These are phyloP conservation scores for Pyrrhosoma nymphula DNA, from an alignment of 2,888 invertebrate genomes.

Conservation along the genomic window DNA sequence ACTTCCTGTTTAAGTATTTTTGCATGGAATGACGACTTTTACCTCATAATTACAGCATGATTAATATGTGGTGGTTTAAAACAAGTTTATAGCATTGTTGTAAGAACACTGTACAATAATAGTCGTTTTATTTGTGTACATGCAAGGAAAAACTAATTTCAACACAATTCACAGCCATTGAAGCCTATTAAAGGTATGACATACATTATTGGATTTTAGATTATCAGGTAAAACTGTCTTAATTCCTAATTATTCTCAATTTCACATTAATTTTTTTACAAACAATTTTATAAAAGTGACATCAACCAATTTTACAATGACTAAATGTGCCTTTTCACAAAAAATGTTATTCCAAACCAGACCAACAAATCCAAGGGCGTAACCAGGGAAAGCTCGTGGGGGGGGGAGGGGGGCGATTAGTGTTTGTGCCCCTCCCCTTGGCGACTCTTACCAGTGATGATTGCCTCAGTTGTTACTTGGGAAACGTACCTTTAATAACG, in stretches of 20 bases:
- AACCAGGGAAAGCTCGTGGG: too few species aligned
- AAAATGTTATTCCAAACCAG: neutral
- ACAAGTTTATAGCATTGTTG: neutral
- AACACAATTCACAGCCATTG: constrained; percentile 64
- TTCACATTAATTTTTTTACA: too few species aligned
- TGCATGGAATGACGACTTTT: neutral
- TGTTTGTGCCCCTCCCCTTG: too few species aligned
- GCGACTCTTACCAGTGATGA: too few species aligned
- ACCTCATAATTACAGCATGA: neutral
- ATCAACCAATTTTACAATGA: neutral
- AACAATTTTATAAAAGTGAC: neutral
- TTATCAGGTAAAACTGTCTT: neutral
- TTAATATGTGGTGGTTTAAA: neutral
- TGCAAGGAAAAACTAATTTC: constrained; percentile 21
- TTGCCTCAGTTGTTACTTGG: too few species aligned
- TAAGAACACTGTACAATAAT: constrained; percentile 44
- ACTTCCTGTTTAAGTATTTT: too few species aligned
- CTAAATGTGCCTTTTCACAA: neutral
- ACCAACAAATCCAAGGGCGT: too few species aligned
- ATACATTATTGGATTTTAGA: neutral
- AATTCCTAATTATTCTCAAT: too few species aligned
- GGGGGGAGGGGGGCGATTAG: too few species aligned
- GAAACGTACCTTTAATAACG: too few species aligned
- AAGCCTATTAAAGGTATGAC: neutral
- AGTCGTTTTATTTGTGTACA: neutral